Evolutionary conservation across 2,888 invertebrate species (phyloP), one percentile per base, ranked within the genome.

Genomic region (Zhuqinia jingwanae): DNA sequence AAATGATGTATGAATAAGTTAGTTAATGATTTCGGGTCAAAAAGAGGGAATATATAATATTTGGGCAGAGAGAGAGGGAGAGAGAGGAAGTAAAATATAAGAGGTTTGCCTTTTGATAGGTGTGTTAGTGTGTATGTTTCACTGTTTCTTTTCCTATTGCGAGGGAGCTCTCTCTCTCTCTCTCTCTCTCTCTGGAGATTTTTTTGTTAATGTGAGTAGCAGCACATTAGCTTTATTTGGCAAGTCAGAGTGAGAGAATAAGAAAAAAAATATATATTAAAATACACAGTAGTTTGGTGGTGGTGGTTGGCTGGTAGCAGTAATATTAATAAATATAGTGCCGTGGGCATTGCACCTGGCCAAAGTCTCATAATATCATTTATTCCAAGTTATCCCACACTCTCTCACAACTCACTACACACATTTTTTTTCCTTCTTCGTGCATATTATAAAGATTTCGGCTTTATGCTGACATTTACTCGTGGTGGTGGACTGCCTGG

Each of bases 261-360:
- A n/a, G n/a, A n/a, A n/a, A n/a, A n/a, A n/a, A n/a, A n/a, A n/a
- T n/a, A n/a, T n/a, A 65, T 80, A 58, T 84, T 77, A 76, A 65
- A 81, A 58, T 63, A n/a, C 8, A 76, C 53, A n/a, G 68, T 63
- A 56, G 30, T 47, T 50, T 30, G n/a, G 17, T 53, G 20, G 30
- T 3, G 10, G 36, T 30, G 68, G 58, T 36, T 56, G 80, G 73
- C 15, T 70, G 20, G 77, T 77, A 77, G 77, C 45, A 50, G 50
- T 81, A 36, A 58, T 73, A 81, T 70, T 84, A 84, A 84, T 73
- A 83, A 76, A 86, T 63, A 53, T 17, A 85, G 45, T 88, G 90
- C 90, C 90, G 53, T 87, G 84, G 89, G 89, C 90, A 88, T 87
- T 89, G 88, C 90, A 90, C 89, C 90, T 90, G 90, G 90, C 85